Percentiles rank a stretch among this genome's conserved stretches.
phyloP scores from a whole-genome alignment of 2,113 vertebrate species.

The Panurus biarmicus region DNA sequence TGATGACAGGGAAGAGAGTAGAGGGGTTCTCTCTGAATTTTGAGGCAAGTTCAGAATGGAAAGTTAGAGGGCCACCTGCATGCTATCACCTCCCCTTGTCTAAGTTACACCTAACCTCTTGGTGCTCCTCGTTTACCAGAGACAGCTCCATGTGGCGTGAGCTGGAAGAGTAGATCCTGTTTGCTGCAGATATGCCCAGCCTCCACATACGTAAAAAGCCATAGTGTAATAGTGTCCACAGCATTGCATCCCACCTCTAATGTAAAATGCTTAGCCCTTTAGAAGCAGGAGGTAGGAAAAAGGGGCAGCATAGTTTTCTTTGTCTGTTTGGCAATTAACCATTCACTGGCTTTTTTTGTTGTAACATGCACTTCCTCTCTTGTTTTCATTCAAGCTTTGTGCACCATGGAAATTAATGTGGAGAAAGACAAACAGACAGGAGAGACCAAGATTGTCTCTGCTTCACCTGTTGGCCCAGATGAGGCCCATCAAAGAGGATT shows the following conservation, averaged over 20 bases:
- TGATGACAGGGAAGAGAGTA: not conserved
- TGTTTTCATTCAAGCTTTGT: constrained; percentile 88
- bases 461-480: constrained; percentile 82
- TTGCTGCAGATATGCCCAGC: not conserved
- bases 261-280: constrained; percentile 25
- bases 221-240: not conserved
- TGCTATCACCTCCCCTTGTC: not conserved
- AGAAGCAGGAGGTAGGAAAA: constrained; percentile 35
- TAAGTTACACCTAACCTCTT: constrained; percentile 11
- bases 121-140: not conserved
- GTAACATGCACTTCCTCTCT: constrained; percentile 86
- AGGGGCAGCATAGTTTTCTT: constrained; percentile 61
- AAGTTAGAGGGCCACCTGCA: not conserved
- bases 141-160: not conserved
- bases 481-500: constrained; percentile 86
- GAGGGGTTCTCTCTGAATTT: not conserved
- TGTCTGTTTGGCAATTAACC: constrained; percentile 85
- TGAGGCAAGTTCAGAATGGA: not conserved
- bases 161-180: not conserved
- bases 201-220: not conserved
- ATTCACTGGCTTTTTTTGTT: constrained; percentile 86
- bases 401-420: constrained; percentile 99
- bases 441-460: constrained; percentile 90
- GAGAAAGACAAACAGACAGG: constrained; percentile 94
- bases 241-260: constrained; percentile 44